Evolutionary conservation across 2,113 vertebrate genomes (phyloP).

Genomic region (Chaenocephalus aceratus): DNA sequence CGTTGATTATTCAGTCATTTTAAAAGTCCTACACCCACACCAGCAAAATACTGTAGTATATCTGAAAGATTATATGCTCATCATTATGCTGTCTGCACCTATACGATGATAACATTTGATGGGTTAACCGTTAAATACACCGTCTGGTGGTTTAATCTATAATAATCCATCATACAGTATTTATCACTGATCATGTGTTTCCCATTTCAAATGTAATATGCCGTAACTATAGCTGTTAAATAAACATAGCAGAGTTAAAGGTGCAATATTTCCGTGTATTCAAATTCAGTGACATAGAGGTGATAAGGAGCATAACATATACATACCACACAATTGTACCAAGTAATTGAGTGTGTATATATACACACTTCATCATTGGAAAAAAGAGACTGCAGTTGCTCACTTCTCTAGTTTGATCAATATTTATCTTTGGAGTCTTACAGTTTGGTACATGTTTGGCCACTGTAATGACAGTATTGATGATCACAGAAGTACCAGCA

Average conservation of each 20-base stretch:
- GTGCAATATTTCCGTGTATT: neutral
- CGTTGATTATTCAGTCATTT: neutral
- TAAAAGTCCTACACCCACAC: neutral
- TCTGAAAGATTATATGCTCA: too few relatives aligned
- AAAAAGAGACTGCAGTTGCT: neutral
- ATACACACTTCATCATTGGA: too few relatives aligned
- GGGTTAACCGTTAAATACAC: neutral
- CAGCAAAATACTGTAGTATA: neutral
- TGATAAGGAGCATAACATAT: neutral
- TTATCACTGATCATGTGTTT: neutral
- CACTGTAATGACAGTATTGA: neutral
- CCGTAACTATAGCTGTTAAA: neutral
- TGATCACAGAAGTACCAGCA: neutral
- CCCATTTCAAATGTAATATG: neutral
- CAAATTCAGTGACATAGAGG: too few relatives aligned
- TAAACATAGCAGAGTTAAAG: neutral
- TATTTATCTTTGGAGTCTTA: conserved; percentile 26
- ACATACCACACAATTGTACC: neutral
- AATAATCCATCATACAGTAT: neutral
- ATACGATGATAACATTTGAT: neutral
- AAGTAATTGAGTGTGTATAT: neutral
- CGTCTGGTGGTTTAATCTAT: neutral
- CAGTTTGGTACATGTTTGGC: conserved; percentile 7
- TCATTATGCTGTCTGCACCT: neutral
- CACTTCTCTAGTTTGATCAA: neutral